A percentile compares a stretch with the other conserved stretches of the same genome.
Conservation (phyloP, 2,113 vertebrate genomes). For the Gulo gulo region DNA sequence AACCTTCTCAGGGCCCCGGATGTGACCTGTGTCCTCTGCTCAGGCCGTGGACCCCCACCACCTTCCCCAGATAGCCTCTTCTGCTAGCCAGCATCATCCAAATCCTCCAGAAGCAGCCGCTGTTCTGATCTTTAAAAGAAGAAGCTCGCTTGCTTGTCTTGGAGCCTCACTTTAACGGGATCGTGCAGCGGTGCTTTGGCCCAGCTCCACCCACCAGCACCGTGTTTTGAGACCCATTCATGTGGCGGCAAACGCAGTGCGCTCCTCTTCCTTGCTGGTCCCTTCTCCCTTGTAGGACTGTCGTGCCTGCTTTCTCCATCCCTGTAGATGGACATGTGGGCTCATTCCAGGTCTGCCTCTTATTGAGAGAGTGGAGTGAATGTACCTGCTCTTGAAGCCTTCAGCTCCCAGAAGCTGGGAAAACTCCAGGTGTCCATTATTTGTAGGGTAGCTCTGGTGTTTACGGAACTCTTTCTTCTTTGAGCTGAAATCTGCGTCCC, state of each 20-base stretch:
- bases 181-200: rapidly evolving
- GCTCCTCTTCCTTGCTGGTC: neutral
- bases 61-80: no score
- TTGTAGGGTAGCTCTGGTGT: neutral
- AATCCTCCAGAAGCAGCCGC: neutral
- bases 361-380: neutral
- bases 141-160: neutral
- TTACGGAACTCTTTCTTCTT: neutral
- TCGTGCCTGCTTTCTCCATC: neutral
- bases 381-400: neutral
- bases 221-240: rapidly evolving
- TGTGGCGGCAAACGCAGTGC: rapidly evolving
- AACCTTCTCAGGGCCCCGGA: neutral
- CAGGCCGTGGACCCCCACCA: neutral
- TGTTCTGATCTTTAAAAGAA: no score
- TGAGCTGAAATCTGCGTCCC: neutral
- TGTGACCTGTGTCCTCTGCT: neutral
- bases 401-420: neutral
- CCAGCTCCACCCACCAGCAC: rapidly evolving
- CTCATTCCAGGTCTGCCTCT: neutral
- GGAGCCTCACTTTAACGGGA: neutral
- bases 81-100: rapidly evolving
- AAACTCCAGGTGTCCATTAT: neutral
- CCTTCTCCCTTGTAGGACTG: neutral
- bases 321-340: neutral